phyloP scores from a whole-genome alignment of 2,797 vertebrate genomes.

The Ptychobarbus kaznakovi region DNA sequence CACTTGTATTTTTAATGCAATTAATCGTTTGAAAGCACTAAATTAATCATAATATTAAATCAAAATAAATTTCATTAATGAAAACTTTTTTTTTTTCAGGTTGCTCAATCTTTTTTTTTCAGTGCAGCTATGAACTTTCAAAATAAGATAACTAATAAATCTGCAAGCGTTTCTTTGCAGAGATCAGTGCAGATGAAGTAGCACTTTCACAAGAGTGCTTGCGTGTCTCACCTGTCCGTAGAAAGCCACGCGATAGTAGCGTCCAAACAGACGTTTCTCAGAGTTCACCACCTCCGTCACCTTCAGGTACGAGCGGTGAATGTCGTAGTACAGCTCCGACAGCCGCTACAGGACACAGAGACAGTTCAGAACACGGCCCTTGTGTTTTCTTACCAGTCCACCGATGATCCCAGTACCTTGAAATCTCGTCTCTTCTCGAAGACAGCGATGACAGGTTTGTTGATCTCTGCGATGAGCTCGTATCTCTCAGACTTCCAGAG shows the following conservation, averaged over 20 bases:
- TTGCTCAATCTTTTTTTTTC: too few relatives aligned
- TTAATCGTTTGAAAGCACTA: too few relatives aligned
- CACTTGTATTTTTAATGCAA: too few relatives aligned
- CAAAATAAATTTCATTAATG: too few relatives aligned
- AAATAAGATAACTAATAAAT: neutral
- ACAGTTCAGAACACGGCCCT: neutral
- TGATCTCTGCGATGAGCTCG: constrained; percentile 96
- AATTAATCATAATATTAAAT: too few relatives aligned
- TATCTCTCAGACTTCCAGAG: constrained; percentile 98
- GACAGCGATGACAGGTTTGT: constrained; percentile 95
- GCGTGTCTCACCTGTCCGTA: constrained; percentile 91
- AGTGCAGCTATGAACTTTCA: neutral
- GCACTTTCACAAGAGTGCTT: neutral
- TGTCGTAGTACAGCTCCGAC: constrained; percentile 96
- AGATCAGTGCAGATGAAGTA: neutral
- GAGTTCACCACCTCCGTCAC: constrained; percentile 97
- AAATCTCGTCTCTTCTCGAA: constrained; percentile 98
- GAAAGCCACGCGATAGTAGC: constrained; percentile 96
- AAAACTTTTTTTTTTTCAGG: too few relatives aligned
- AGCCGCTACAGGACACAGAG: constrained; percentile 78
- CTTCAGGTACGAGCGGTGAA: constrained; percentile 96
- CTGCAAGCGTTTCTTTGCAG: neutral
- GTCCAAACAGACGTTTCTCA: constrained; percentile 93
- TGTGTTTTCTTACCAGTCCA: neutral
- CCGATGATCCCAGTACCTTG: constrained; percentile 78